These are phyloP conservation scores for Steromphala cineraria DNA, from an alignment of 2,888 invertebrate species.

Conservation along the genomic window DNA sequence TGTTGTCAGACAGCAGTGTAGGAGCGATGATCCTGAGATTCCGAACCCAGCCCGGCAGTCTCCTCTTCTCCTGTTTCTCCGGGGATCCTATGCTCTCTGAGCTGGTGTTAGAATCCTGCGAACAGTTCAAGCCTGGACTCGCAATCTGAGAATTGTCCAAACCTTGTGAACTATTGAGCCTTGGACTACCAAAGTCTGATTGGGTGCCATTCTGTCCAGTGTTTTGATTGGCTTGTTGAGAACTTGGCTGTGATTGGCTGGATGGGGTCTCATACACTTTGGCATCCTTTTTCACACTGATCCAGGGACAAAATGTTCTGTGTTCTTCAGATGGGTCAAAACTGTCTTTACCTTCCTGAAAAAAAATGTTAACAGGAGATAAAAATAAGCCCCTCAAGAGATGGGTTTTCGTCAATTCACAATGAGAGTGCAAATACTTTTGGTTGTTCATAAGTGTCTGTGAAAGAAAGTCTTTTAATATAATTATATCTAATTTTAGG, in stretches of 20 bases:
- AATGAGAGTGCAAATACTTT: too few species aligned
- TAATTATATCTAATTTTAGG: too few species aligned
- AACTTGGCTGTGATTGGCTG: neutral
- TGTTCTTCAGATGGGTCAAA: constrained; percentile 65
- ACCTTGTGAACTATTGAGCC: neutral
- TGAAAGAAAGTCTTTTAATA: too few species aligned
- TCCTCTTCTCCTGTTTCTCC: neutral
- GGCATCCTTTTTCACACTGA: constrained; percentile 21
- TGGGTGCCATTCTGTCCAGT: neutral
- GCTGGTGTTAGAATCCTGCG: neutral
- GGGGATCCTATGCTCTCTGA: neutral
- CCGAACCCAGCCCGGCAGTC: constrained; percentile 34
- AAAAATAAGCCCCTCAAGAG: too few species aligned
- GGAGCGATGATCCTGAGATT: constrained; percentile 36
- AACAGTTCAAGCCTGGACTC: neutral
- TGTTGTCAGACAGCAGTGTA: constrained; percentile 30
- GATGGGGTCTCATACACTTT: too few species aligned
- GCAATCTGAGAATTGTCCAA: neutral
- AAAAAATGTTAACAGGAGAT: neutral
- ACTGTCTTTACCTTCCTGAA: constrained; percentile 45
- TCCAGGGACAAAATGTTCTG: constrained; percentile 68
- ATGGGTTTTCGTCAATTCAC: too few species aligned
- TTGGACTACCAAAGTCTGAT: neutral
- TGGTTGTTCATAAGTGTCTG: too few species aligned
- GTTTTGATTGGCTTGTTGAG: neutral